Conservation (phyloP, 2,888 invertebrate species). For the Caenorhabditis doughertyi region DNA sequence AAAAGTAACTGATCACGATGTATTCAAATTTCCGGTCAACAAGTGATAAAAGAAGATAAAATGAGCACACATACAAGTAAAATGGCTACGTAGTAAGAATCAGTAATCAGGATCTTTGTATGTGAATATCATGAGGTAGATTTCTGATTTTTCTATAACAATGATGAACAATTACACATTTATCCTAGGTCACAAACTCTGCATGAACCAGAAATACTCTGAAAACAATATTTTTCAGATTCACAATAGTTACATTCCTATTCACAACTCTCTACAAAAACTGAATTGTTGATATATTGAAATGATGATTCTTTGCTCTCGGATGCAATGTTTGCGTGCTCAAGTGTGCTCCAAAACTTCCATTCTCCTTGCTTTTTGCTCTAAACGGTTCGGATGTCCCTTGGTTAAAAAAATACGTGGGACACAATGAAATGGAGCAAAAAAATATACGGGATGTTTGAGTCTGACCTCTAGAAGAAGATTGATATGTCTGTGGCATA, state of each 20-base stretch:
- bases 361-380: neutral
- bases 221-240: neutral
- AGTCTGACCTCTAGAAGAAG: slow-evolving; percentile 4
- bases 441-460: slow-evolving; percentile 13
- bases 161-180: no score
- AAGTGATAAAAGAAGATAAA: neutral
- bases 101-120: slow-evolving; percentile 7
- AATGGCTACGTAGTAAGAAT: slow-evolving; percentile 5
- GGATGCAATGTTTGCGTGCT: slow-evolving; percentile 15
- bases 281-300: neutral
- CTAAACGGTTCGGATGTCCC: neutral
- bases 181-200: neutral
- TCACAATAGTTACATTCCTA: no score
- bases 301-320: slow-evolving; percentile 34
- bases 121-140: neutral
- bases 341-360: slow-evolving; percentile 20
- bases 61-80: slow-evolving; percentile 2
- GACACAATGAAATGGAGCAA: slow-evolving; percentile 13
- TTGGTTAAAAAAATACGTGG: neutral
- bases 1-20: neutral
- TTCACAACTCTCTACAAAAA: neutral
- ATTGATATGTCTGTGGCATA: slow-evolving; percentile 1
- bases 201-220: no score
- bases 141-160: neutral
- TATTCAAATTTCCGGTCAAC: slow-evolving; percentile 39